Percentiles rank a stretch among this genome's conserved stretches.
phyloP scores from a whole-genome alignment of 2,797 vertebrate species.

The Podarcis siculus region DNA sequence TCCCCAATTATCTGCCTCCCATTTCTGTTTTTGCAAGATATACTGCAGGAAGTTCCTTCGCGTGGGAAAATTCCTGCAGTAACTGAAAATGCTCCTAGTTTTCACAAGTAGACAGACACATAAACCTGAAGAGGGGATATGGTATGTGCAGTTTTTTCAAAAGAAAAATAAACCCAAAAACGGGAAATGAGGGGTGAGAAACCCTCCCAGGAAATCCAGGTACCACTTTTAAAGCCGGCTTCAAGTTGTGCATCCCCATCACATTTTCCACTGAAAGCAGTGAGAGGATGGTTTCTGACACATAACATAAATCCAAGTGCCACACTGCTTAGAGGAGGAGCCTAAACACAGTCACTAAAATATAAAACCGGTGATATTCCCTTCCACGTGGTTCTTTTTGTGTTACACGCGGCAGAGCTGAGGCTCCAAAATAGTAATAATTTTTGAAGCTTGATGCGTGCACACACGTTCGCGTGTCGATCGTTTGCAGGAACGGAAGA shows the following conservation, averaged over 20 bases:
- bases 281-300: not conserved
- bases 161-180: not conserved
- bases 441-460: not conserved
- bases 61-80: not conserved
- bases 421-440: not conserved
- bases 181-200: too few species aligned
- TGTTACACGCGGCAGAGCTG: not conserved
- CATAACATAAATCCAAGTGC: not conserved
- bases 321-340: not conserved
- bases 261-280: not conserved
- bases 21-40: not conserved
- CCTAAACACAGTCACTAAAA: not conserved
- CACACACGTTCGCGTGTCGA: slow-evolving; percentile 42
- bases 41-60: not conserved
- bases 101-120: not conserved
- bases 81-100: not conserved
- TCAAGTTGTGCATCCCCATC: slow-evolving; percentile 9
- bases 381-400: slow-evolving; percentile 10
- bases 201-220: slow-evolving; percentile 38
- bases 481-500: slow-evolving; percentile 61
- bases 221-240: slow-evolving; percentile 66
- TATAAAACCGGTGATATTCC: not conserved
- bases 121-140: not conserved
- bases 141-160: not conserved
- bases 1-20: not conserved